Evolutionary conservation across 2,888 invertebrate species (phyloP), one percentile per base, ranked within the genome.

Genomic region (Cataglyphis altisquamis): DNA sequence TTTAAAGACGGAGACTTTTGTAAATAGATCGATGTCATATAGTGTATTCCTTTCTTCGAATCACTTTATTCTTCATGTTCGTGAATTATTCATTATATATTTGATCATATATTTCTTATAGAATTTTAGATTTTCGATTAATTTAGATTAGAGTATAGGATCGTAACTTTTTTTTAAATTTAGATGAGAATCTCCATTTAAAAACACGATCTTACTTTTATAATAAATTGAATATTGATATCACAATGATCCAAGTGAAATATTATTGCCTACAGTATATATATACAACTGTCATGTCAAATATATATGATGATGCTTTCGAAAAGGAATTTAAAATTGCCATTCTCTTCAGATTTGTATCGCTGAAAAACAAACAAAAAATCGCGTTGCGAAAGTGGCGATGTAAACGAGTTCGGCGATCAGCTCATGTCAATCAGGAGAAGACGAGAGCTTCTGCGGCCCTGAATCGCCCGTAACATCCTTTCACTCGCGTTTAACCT

Each of bases 401-500:
- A 29, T 15, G 32, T 73, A 82, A 82, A 82, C 39, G 48, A 82
- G 45, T 83, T 83, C 48, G 25, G 39, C 39, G 9, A 83, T 29
- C 21, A 66, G 48, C 36, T 68, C 48, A 36, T 36, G 36, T 36
- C 36, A 2, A 5, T n/a, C 0, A 2, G 3, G 52, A 52, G 18
- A 52, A 60, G 25, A 74, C 52, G 29, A 85, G 41, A 67, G 57
- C 67, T 52, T 52, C 52, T 74, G 83, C 83, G 70, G 67, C 64
- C 73, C 57, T 80, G 81, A 73, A 67, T 57, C 57, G 78, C 68
- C 70, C 48, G 80, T 80, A 84, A 57, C 83, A 74, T 90, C 91
- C 91, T 91, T 91, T 91, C 91, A 91, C 91, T 90, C 32, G 82
- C 75, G 74, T 60, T 88, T 83, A 88, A 84, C 88, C 82, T 85